Percentiles rank a stretch among this genome's conserved stretches.
phyloP scores from a whole-genome alignment of 2,888 invertebrate species.

The Drosophila anomelani region DNA sequence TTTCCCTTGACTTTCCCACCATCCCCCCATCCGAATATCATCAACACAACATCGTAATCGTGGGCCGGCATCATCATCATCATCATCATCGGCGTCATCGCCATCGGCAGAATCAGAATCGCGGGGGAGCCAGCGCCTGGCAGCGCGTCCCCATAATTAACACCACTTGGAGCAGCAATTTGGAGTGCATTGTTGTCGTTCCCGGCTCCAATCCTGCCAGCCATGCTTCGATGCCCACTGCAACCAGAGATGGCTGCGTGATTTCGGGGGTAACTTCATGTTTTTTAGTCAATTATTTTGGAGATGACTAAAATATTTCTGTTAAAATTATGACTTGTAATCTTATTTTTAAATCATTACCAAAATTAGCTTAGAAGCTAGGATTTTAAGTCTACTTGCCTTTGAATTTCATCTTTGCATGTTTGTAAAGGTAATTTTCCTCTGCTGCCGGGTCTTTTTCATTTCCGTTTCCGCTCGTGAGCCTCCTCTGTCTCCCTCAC shows the following conservation, averaged over 20 bases:
- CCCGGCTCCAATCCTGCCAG: slow-evolving; percentile 1
- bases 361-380: background rate
- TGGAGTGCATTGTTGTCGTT: slow-evolving; percentile 40
- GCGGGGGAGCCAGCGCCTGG: background rate
- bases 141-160: slow-evolving; percentile 46
- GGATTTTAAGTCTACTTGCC: background rate
- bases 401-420: background rate
- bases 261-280: background rate
- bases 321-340: background rate
- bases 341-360: background rate
- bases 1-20: background rate
- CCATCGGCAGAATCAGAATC: slow-evolving; percentile 8
- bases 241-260: slow-evolving; percentile 19
- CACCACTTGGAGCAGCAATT: slow-evolving; percentile 43
- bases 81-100: background rate
- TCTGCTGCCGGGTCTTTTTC: background rate
- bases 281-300: background rate
- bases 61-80: background rate
- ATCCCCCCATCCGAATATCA: slow-evolving; percentile 5
- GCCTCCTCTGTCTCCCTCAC: slow-evolving; percentile 1
- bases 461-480: slow-evolving; percentile 26
- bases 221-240: background rate
- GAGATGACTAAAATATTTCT: too few species aligned
- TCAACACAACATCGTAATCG: slow-evolving; percentile 17
- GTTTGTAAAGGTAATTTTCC: too few species aligned